Evolutionary conservation across 2,797 vertebrate species (phyloP).

Genomic region (Sciurus vulgaris): DNA sequence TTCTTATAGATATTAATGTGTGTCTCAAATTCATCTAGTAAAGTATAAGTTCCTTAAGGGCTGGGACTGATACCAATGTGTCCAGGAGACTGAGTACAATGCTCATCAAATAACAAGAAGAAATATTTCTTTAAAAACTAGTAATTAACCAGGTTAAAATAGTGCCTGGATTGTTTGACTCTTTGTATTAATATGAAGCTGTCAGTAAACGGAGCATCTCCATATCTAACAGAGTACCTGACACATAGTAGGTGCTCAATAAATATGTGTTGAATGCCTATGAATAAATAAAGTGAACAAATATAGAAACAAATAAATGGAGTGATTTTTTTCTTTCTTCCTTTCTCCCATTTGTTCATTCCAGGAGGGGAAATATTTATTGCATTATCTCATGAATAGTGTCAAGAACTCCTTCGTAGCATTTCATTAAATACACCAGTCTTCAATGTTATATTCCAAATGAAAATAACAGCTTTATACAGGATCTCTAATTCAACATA

Average conservation of each 20-base stretch:
- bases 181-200: neutral
- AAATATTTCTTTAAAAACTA: neutral
- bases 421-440: neutral
- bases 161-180: neutral
- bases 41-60: neutral
- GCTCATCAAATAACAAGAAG: neutral
- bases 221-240: neutral
- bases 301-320: neutral
- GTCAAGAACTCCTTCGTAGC: neutral
- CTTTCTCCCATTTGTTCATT: conserved; percentile 28
- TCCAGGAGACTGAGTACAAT: neutral
- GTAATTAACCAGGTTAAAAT: neutral
- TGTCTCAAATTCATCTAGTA: neutral
- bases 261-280: neutral
- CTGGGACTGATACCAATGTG: neutral
- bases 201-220: neutral
- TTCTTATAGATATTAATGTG: neutral
- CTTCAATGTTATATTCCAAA: neutral
- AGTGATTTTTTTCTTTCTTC: neutral
- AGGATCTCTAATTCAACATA: neutral
- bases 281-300: conserved; percentile 33
- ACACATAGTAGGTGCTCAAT: neutral
- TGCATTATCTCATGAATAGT: neutral
- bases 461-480: neutral
- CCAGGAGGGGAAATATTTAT: conserved; percentile 1